A percentile compares a stretch with the other conserved stretches of the same genome.
Conservation (phyloP, 2,797 vertebrate species). For the Parauchenoglanis ngamensis region DNA sequence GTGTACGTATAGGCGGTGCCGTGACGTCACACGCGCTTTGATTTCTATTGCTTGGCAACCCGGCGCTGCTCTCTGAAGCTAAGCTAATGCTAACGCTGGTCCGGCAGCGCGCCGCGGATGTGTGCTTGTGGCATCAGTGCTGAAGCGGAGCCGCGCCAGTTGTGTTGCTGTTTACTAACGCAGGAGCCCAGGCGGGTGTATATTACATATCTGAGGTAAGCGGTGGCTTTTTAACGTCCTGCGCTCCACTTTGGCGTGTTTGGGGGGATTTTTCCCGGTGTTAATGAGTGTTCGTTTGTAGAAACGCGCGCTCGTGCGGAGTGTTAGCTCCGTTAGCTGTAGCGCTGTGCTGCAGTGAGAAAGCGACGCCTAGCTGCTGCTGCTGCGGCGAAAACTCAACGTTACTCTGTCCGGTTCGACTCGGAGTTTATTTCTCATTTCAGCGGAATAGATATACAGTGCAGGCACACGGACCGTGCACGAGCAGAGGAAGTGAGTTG, state of each 20-base stretch:
- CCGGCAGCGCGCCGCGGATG: not conserved
- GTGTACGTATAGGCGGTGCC: not conserved
- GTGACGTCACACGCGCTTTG: constrained; percentile 19
- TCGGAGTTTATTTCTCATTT: not conserved
- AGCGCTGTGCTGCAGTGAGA: constrained; percentile 6
- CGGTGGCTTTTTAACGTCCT: not conserved
- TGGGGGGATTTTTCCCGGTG: not conserved
- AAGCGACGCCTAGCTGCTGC: not conserved
- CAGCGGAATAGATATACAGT: not conserved
- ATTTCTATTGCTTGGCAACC: constrained; percentile 46
- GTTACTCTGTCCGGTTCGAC: not conserved
- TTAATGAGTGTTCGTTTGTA: not conserved
- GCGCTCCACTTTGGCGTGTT: not conserved
- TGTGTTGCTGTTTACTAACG: not conserved
- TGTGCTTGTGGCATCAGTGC: not conserved
- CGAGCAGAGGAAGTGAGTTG: not conserved
- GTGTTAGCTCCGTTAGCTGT: constrained; percentile 23
- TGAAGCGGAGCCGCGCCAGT: not conserved
- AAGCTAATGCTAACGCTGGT: constrained; percentile 23
- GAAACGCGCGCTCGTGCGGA: not conserved
- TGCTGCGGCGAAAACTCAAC: not conserved
- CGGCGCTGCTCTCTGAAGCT: constrained; percentile 7
- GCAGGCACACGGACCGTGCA: too few relatives aligned
- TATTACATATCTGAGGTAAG: constrained; percentile 7
- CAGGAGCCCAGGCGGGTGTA: too few relatives aligned